These are phyloP conservation scores for Indicator indicator DNA, from an alignment of 2,113 vertebrate species.

Conservation along the genomic window DNA sequence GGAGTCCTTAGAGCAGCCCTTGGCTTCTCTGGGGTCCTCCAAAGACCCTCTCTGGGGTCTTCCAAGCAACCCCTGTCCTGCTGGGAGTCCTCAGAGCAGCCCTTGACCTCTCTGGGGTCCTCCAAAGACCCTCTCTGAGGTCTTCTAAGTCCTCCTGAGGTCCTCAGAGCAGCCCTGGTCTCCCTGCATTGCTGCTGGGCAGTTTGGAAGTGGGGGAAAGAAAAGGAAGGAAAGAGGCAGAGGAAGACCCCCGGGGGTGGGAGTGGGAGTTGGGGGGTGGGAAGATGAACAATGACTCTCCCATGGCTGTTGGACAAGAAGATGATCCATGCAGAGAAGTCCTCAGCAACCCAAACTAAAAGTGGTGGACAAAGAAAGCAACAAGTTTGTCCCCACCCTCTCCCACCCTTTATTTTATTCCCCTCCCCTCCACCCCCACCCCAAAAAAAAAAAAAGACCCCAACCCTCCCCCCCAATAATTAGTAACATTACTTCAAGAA, in stretches of 20 bases:
- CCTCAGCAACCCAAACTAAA: conserved; percentile 45
- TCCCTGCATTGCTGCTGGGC: not conserved
- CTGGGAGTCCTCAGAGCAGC: too few species aligned
- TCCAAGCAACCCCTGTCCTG: too few species aligned
- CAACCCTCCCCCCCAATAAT: conserved; percentile 51
- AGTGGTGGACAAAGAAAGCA: conserved; percentile 43
- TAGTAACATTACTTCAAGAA: conserved; percentile 75
- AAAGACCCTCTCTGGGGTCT: too few species aligned
- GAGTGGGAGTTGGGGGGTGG: too few species aligned
- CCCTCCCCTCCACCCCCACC: too few species aligned
- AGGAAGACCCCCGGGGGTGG: not conserved
- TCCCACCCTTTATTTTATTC: conserved; percentile 57
- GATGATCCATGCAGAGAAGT: conserved; percentile 67
- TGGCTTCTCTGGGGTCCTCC: too few species aligned
- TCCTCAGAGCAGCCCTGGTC: not conserved
- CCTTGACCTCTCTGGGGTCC: too few species aligned
- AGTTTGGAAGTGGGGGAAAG: not conserved
- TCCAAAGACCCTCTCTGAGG: too few species aligned
- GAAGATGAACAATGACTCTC: not conserved
- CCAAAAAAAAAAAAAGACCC: too few species aligned
- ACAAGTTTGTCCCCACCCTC: conserved; percentile 48
- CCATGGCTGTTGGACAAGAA: not conserved
- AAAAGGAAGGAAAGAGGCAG: not conserved
- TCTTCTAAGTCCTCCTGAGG: not conserved
- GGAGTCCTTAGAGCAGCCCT: too few species aligned